Conservation (phyloP, 1,140 invertebrate species). For the Drosophila repletoides region DNA sequence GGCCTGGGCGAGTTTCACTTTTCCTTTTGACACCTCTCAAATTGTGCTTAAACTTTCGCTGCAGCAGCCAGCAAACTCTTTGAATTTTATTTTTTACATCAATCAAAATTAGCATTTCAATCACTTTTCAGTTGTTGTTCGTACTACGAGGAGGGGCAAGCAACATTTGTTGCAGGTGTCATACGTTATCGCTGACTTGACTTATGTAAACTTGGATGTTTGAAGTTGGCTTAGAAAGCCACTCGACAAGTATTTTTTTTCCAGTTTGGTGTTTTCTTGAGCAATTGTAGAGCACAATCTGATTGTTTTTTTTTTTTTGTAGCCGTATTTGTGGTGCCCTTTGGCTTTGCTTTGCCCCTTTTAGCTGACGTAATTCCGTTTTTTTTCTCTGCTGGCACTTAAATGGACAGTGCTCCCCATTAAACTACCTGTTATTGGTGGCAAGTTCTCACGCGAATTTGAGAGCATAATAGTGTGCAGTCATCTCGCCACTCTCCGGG, state of each 20-base stretch:
- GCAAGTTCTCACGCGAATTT: constrained; percentile 23
- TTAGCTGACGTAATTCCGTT: constrained; percentile 42
- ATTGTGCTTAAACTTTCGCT: constrained; percentile 63
- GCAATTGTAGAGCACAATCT: constrained; percentile 13
- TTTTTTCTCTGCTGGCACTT: constrained; percentile 17
- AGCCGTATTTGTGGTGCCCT: constrained; percentile 20
- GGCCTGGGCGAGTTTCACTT: constrained; percentile 58
- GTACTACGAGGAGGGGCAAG: not conserved
- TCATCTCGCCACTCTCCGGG: not conserved
- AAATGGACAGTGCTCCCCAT: constrained; percentile 38
- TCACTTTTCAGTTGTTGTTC: constrained; percentile 44
- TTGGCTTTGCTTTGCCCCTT: constrained; percentile 12
- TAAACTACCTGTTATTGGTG: constrained; percentile 13
- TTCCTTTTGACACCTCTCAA: constrained; percentile 63
- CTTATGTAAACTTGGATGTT: too few relatives aligned
- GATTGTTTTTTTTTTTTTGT: too few relatives aligned
- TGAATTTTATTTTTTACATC: constrained; percentile 51
- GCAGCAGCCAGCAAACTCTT: constrained; percentile 29
- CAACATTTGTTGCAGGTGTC: constrained; percentile 5
- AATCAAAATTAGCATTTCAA: constrained; percentile 79
- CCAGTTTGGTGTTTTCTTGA: not conserved
- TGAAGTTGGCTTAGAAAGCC: constrained; percentile 39
- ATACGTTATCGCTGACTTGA: constrained; percentile 15
- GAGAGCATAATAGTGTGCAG: not conserved
- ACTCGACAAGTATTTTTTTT: constrained; percentile 28